Evolutionary conservation across 2,888 invertebrate genomes (phyloP), one percentile per base, ranked within the genome.

Genomic region (Seira musarum): DNA sequence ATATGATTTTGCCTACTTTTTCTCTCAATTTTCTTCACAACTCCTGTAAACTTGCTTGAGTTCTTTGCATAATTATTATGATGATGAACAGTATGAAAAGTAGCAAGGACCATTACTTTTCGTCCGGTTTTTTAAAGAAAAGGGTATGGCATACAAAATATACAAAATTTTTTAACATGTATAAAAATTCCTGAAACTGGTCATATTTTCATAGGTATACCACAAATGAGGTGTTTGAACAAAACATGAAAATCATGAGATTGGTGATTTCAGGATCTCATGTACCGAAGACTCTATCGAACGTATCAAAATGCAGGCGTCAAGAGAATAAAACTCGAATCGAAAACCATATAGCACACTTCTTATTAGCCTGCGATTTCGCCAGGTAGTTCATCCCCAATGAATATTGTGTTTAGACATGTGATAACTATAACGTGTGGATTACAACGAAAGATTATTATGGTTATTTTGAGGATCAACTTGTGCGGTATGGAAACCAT

Each of bases 51-150:
- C 64, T 67, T 66, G 53, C 65, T 73, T 79, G 72, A 73, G 68
- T 74, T 74, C 79, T 73, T 73, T 80, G 73, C 79, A 73, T 74
- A 80, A 72, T 79, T 80, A 73, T 80, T 65, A 73, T 66, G 73
- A 73, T 49, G 66, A 73, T 71, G 73, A 67, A 67, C 63, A 57
- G 66, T 22, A 70, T 61, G 40, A 78, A 78, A 73, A 80, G 79
- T 74, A 80, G 79, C 79, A 57, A 69, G 69, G 73, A 80, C 69
- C 79, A 73, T 63, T 60, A 66, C 64, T 40, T 75, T 66, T 57
- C 60, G 78, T 67, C 63, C 78, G 64, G 35, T 72, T 72, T 19
- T 17, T 57, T n/a, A 17, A n/a, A 3, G 57, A 17, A n/a, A 17
- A n/a, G 57, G 17, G 17, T n/a, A 57, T 5, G 57, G 57, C 17